Evolutionary conservation across 2,113 vertebrate genomes (phyloP).

Genomic region (Pangasianodon hypophthalmus): DNA sequence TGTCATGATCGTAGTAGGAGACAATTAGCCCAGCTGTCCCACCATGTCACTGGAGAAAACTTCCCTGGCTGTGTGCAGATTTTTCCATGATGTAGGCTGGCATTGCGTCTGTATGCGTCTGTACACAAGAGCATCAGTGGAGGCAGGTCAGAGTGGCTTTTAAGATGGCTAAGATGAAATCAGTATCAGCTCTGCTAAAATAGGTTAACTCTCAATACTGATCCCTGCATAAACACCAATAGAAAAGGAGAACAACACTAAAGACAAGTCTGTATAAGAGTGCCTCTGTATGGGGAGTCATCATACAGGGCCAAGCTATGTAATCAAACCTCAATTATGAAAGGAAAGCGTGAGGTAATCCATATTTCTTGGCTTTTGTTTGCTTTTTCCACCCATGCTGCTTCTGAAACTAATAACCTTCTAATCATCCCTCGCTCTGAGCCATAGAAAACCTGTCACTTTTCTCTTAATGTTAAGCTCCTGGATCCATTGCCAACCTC

Average conservation of each 20-base stretch:
- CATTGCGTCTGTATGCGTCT: not conserved
- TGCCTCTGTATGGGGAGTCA: conserved; percentile 6
- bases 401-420: conserved; percentile 16
- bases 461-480: conserved; percentile 15
- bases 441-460: conserved; percentile 5
- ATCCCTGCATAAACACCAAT: conserved; percentile 23
- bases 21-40: conserved; percentile 40
- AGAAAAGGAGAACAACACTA: not conserved
- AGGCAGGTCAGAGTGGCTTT: conserved; percentile 19
- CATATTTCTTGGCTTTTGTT: not conserved
- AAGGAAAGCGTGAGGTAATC: not conserved
- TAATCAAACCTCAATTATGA: not conserved
- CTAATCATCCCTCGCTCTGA: not conserved
- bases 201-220: not conserved
- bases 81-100: conserved; percentile 51
- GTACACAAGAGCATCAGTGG: not conserved
- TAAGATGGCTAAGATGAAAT: conserved; percentile 33
- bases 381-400: not conserved
- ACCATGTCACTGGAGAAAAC: conserved; percentile 38
- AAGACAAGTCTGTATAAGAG: conserved; percentile 22
- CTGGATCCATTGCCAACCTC: not conserved
- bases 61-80: conserved; percentile 23
- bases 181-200: not conserved
- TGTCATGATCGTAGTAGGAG: conserved; percentile 37
- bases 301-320: not conserved